A percentile compares a stretch with the other conserved stretches of the same genome.
Conservation (phyloP, 2,113 vertebrate genomes). For the Circaetus cinerascens region DNA sequence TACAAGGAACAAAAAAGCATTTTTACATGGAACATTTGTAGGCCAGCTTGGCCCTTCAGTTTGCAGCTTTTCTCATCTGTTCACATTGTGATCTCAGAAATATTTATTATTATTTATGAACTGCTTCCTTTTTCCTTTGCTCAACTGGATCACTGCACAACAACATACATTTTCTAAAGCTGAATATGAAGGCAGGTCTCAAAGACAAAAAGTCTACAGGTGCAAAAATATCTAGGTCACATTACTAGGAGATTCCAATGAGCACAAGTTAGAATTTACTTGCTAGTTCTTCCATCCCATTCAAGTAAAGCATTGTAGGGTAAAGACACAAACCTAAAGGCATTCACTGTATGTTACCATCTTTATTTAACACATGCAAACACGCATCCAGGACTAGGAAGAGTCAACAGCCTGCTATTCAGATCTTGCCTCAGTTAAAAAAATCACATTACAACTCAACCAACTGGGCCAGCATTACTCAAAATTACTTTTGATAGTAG, state of each 20-base stretch:
- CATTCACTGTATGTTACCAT: background rate
- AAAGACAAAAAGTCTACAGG: background rate
- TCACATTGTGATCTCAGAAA: background rate
- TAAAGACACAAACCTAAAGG: background rate
- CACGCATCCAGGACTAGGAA: background rate
- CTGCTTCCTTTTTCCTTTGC: background rate
- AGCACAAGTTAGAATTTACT: background rate
- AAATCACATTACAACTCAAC: background rate
- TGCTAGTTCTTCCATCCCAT: background rate
- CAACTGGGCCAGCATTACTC: background rate
- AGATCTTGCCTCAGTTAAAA: background rate
- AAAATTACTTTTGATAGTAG: background rate
- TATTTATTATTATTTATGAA: background rate
- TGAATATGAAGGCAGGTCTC: background rate
- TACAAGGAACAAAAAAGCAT: background rate
- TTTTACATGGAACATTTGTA: background rate
- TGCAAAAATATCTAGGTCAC: conserved; percentile 1
- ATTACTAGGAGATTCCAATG: background rate
- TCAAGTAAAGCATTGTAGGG: background rate
- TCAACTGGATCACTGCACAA: background rate
- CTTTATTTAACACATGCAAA: background rate
- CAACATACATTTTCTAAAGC: background rate
- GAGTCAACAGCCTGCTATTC: background rate
- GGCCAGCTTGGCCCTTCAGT: background rate
- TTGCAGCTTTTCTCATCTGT: background rate